Evolutionary conservation across 2,113 vertebrate genomes (phyloP).

Genomic region (Chlorodrepanis virens): DNA sequence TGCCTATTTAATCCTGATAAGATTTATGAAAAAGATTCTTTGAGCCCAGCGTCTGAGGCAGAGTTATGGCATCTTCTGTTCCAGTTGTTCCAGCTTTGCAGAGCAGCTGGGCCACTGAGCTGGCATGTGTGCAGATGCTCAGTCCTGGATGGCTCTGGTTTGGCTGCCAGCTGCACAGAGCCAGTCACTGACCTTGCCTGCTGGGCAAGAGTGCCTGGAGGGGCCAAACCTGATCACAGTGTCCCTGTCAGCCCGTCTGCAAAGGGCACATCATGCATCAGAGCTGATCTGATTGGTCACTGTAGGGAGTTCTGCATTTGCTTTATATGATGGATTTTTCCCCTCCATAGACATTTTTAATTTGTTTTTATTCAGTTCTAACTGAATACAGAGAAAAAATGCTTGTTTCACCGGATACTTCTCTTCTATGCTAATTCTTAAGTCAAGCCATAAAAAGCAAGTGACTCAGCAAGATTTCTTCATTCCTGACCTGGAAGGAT

Average conservation of each 20-base stretch:
- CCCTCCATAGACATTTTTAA: background rate
- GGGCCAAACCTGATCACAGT: too few species aligned
- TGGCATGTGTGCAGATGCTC: background rate
- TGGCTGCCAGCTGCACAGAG: background rate
- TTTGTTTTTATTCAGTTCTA: background rate
- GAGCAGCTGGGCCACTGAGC: background rate
- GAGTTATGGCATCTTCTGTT: background rate
- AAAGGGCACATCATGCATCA: background rate
- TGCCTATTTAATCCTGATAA: background rate
- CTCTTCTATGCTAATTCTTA: background rate
- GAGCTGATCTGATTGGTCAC: background rate
- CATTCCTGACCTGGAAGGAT: background rate
- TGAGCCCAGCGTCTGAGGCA: background rate
- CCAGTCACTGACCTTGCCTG: background rate
- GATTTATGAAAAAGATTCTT: background rate
- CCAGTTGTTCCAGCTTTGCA: background rate
- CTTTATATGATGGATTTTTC: background rate
- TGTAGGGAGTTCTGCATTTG: background rate
- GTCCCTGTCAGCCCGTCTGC: background rate
- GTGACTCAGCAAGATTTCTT: background rate
- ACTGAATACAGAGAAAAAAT: background rate
- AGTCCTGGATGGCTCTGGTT: background rate
- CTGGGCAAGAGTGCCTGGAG: accelerated
- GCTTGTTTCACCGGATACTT: background rate
- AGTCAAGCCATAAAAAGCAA: background rate